Evolutionary conservation across 2,113 vertebrate species (phyloP), one percentile per base, ranked within the genome.

Genomic region (Pleuronectes platessa): DNA sequence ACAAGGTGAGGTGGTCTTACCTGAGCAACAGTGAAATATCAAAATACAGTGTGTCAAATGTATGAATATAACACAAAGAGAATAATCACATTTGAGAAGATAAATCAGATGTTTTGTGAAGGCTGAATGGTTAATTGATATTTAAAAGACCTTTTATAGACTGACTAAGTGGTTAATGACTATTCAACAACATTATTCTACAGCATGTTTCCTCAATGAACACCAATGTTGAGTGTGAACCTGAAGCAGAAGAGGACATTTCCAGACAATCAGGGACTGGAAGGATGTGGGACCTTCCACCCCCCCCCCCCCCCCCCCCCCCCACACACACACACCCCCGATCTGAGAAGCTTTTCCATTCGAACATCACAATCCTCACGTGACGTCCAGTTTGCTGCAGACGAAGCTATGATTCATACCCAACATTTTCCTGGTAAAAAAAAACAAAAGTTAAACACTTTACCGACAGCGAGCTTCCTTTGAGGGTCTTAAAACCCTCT

Each of bases 401-500:
- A 60, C 18, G 24, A 31, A 53, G 68, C 55, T 2, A 4, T 55
- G 26, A 55, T 69, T 69, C 51, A 24, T 26, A 42, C 60, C 14
- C 31, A 51, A 8, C 20, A 8, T 3, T 1, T 68, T 64, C 14
- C 42, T 47, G 61, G n/a, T 47, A 9, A 78, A 37, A 18, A 18
- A 17, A 5, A 51, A 15, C 18, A 7, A 3, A 4, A 27, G 26
- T 1, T 2, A 24, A 2, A 20, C 60, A 56, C 68, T 76, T 66
- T 7, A 15, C 18, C 56, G 37, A 62, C 66, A 82, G 68, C 37
- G 40, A 61, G 53, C 61, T 35, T 77, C 65, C 56, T 67, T 23
- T 59, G 4, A 37, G 24, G 42, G 26, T 49, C 9, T 27, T 53
- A 53, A 68, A 20, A n/a, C 53, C 61, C 42, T 20, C 55, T 21